phyloP scores from a whole-genome alignment of 2,797 vertebrate genomes.

The Scolopax bukidnonensis region DNA sequence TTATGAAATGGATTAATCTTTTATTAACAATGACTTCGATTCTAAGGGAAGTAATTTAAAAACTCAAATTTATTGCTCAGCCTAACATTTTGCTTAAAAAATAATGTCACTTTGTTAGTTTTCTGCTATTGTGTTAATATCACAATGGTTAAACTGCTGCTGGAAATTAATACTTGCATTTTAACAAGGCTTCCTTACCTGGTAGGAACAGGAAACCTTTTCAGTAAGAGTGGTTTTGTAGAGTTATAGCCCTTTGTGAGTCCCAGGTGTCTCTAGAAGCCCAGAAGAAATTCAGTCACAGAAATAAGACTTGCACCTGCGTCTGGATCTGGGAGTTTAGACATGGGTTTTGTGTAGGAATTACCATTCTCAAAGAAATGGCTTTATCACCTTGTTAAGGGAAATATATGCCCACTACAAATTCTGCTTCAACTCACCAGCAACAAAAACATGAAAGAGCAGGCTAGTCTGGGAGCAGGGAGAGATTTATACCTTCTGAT shows the following conservation, averaged over 20 bases:
- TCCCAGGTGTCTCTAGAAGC: not conserved
- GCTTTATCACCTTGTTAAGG: not conserved
- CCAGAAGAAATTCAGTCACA: not conserved
- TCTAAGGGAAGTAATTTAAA: not conserved
- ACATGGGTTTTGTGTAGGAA: not conserved
- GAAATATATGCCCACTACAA: not conserved
- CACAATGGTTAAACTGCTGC: not conserved
- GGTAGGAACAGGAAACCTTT: not conserved
- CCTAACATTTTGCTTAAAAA: not conserved
- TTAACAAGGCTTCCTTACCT: not conserved
- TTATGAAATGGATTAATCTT: not conserved
- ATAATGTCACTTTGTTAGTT: not conserved
- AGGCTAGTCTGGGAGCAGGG: not conserved
- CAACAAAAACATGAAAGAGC: not conserved
- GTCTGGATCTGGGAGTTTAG: not conserved
- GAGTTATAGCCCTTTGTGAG: not conserved
- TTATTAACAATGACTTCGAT: not conserved
- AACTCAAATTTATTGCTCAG: not conserved
- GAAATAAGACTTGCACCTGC: not conserved
- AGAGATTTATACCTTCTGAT: conserved; percentile 11
- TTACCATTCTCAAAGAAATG: not conserved
- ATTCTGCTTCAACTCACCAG: not conserved
- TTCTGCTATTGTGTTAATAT: not conserved
- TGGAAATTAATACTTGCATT: not conserved
- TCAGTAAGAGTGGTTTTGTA: not conserved